These are phyloP conservation scores for Chunga burmeisteri DNA, from an alignment of 2,113 vertebrate species.

Conservation along the genomic window DNA sequence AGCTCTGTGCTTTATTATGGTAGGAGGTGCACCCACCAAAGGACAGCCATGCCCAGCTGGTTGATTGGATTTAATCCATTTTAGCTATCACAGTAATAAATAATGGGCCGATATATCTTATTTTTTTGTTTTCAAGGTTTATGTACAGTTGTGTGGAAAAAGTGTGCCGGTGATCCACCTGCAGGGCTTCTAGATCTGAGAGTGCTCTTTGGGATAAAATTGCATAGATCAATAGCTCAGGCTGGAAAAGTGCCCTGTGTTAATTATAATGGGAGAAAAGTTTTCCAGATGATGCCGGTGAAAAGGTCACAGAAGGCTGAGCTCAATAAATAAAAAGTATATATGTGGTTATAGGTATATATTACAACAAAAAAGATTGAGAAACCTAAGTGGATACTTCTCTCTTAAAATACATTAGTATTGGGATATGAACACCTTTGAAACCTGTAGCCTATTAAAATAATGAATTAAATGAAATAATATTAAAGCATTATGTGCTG, in stretches of 20 bases:
- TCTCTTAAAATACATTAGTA: not conserved
- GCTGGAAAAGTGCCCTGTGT: not conserved
- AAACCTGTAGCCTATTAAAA: not conserved
- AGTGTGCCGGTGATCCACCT: fast-evolving
- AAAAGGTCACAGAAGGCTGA: not conserved
- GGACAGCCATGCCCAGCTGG: not conserved
- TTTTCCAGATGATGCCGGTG: conserved; percentile 8
- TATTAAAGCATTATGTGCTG: not conserved
- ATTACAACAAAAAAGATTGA: not conserved
- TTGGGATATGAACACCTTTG: not conserved
- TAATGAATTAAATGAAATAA: not conserved
- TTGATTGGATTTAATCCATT: not conserved
- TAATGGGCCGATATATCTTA: not conserved
- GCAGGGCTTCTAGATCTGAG: not conserved
- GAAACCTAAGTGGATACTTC: not conserved
- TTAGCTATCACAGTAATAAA: not conserved
- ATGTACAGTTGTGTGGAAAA: not conserved
- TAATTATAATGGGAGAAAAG: conserved; percentile 33
- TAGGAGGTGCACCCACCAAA: not conserved
- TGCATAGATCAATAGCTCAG: not conserved
- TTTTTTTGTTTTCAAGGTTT: not conserved
- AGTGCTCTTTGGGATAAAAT: not conserved
- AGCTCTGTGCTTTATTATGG: not conserved
- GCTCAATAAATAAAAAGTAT: not conserved
- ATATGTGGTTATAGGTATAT: not conserved